phyloP scores from a whole-genome alignment of 2,888 invertebrate genomes.

The Dugesia japonica region DNA sequence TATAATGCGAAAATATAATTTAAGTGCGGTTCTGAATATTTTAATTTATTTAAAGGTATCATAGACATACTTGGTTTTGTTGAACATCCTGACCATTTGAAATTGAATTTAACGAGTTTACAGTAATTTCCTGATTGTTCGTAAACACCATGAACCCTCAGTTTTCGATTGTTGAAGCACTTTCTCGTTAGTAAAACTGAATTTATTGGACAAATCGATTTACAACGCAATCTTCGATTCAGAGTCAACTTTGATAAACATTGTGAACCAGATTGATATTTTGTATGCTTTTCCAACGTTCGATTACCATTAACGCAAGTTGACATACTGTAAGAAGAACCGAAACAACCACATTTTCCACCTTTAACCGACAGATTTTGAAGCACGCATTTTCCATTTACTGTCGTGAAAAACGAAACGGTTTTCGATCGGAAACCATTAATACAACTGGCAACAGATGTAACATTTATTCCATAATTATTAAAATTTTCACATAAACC shows the following conservation, averaged over 20 bases:
- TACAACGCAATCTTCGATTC: not conserved
- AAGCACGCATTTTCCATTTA: not conserved
- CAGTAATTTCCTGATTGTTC: not conserved
- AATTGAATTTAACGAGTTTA: not conserved
- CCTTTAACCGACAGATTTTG: not conserved
- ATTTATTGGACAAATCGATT: not conserved
- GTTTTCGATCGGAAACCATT: not conserved
- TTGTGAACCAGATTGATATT: not conserved
- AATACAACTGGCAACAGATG: not conserved
- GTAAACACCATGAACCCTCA: not conserved
- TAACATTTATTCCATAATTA: not conserved
- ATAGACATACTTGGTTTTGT: too few species aligned
- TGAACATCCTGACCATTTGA: not conserved
- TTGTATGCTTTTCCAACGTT: not conserved
- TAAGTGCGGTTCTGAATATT: too few species aligned
- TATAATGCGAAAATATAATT: too few species aligned
- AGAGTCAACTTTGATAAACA: not conserved
- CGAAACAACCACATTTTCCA: not conserved
- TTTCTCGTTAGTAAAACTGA: not conserved
- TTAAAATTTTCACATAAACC: not conserved
- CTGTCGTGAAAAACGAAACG: not conserved
- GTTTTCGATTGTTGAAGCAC: not conserved
- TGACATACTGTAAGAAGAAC: not conserved
- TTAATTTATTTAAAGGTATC: too few species aligned
- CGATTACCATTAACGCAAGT: not conserved